Base-by-base conservation (phyloP, 2,888 invertebrate species). In the Argyresthia goedartella region DNA sequence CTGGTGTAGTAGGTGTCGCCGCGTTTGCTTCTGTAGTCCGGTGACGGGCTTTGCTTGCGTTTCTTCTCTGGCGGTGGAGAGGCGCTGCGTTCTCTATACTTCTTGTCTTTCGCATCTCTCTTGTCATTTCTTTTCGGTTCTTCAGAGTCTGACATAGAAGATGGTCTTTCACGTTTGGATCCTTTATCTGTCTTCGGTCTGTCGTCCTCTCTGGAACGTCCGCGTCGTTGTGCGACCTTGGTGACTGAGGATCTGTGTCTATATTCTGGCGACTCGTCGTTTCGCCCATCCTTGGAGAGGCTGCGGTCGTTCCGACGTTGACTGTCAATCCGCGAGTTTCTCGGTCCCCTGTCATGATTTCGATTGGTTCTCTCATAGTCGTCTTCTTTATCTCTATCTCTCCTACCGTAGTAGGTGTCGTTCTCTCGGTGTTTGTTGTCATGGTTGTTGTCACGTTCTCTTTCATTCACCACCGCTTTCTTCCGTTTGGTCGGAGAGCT, bases 381-480 rank as follows among this genome's bases (percentile, higher is more conserved):
- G 9, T 84, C 86, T 54, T 85, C 87, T 58, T 77, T 85, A 44
- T 78, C 82, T 53, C 76, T 73, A 7, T 87, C 82, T 45, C 77
- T 76, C 52, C 77, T 86, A 60, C 78, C 85, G 57, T 65, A 61
- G 10, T 70, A 66, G 58, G 65, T 54, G 60, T 84, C 65, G 68
- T 79, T 62, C 60, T 78, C 33, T 64, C 65, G 51, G 57, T 62
- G 63, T 57, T 76, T 76, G 35, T 60, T 60, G 36, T 76, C 79
- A 14, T n/a, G 61, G 68, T 58, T 60, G 76, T 53, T 64, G 81
- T 67, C 60, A 86, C 66, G 61, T 74, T 63, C 54, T 65, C 64
- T 56, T 66, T 80, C 35, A 78, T 76, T 65, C 77, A 56, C 50
- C 25, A 56, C 51, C 14, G 55, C 51, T 50, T 61, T 62, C 39